Evolutionary conservation across 2,888 invertebrate species (phyloP).

Genomic region (Notocelia uddmanniana): DNA sequence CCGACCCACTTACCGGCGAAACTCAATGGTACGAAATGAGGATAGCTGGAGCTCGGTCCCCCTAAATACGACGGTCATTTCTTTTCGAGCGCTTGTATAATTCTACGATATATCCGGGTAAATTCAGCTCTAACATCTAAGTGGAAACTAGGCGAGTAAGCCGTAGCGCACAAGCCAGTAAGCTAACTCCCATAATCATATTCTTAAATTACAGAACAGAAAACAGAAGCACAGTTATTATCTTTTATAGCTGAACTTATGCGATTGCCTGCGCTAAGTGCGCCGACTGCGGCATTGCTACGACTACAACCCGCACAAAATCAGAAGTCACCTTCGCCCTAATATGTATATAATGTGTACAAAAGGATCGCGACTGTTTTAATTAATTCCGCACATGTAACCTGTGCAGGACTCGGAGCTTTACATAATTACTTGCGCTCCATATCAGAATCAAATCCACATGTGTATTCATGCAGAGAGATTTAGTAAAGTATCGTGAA

Average conservation of each 20-base stretch:
- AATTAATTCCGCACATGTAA: constrained; percentile 32
- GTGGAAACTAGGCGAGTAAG: constrained; percentile 9
- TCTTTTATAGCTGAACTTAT: constrained; percentile 37
- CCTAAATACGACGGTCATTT: constrained; percentile 36
- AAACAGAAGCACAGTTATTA: constrained; percentile 28
- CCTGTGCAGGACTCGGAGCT: constrained; percentile 19
- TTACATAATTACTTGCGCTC: constrained; percentile 35
- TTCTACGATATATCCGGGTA: constrained; percentile 28
- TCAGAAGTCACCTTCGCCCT: constrained; percentile 24
- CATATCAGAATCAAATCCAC: constrained; percentile 10
- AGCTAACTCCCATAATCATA: constrained; percentile 34
- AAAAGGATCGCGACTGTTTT: constrained; percentile 19
- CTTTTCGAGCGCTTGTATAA: constrained; percentile 38
- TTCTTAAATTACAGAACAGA: constrained; percentile 30
- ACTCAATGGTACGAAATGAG: constrained; percentile 41
- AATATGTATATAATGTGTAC: constrained; percentile 10
- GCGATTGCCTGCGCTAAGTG: constrained; percentile 15
- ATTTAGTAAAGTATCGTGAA: constrained; percentile 13
- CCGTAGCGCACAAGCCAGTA: constrained; percentile 1
- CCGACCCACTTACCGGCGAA: constrained; percentile 40
- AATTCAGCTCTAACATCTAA: neutral
- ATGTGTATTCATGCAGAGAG: constrained; percentile 15
- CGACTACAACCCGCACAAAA: constrained; percentile 15
- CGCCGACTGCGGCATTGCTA: neutral
- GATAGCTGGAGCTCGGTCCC: constrained; percentile 27